Evolutionary conservation across 2,113 vertebrate genomes (phyloP).

Genomic region (Crocuta crocuta): DNA sequence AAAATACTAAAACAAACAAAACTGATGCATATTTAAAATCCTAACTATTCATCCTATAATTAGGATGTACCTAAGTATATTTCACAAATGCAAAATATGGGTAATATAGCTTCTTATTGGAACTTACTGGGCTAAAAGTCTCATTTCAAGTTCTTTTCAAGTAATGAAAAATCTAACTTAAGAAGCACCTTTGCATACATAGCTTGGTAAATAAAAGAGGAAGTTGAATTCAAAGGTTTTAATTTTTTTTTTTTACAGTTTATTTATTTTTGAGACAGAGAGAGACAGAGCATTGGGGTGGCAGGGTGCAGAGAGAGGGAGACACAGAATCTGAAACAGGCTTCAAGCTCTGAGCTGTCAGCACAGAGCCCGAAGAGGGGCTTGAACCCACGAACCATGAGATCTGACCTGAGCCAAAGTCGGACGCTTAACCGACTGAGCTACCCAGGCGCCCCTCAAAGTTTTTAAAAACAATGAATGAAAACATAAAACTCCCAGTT

Average conservation of each 20-base stretch:
- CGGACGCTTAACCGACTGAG: too few relatives aligned
- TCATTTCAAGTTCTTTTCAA: slow-evolving; percentile 15
- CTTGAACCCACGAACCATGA: too few relatives aligned
- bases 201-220: neutral
- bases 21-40: neutral
- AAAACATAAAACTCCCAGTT: slow-evolving; percentile 14
- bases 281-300: too few relatives aligned
- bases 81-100: neutral
- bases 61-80: neutral
- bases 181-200: neutral
- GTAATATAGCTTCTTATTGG: neutral
- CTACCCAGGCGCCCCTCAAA: neutral
- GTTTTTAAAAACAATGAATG: neutral
- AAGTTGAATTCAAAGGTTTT: neutral
- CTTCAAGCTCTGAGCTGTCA: too few relatives aligned
- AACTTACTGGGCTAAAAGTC: neutral
- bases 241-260: too few relatives aligned
- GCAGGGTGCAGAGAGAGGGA: too few relatives aligned
- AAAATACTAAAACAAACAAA: neutral
- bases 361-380: too few relatives aligned
- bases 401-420: too few relatives aligned
- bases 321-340: too few relatives aligned
- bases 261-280: too few relatives aligned
- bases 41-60: neutral
- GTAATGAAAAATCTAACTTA: slow-evolving; percentile 49